Conservation (phyloP, 1,140 invertebrate genomes). For the Plodia interpunctella region DNA sequence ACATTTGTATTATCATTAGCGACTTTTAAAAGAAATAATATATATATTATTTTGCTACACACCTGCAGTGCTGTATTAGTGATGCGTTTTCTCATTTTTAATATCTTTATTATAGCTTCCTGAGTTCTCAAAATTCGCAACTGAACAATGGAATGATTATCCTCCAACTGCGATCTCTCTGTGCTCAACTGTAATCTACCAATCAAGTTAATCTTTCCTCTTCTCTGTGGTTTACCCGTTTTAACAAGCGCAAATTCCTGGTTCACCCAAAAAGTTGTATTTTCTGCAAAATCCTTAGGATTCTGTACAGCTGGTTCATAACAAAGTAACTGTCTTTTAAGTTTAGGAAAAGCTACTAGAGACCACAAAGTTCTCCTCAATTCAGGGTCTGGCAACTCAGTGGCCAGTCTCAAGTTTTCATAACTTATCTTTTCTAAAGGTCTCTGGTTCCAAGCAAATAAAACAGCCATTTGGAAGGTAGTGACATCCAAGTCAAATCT, state of each 20-base stretch:
- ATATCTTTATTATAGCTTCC: conserved; percentile 99
- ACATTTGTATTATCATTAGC: too few relatives aligned
- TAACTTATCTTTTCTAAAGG: conserved; percentile 94
- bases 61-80: conserved; percentile 94
- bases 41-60: conserved; percentile 9
- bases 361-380: conserved; percentile 98
- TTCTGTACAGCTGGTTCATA: conserved; percentile 88
- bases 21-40: too few relatives aligned
- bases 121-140: conserved; percentile 93
- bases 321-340: conserved; percentile 93
- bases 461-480: conserved; percentile 99
- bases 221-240: conserved; percentile 95
- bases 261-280: conserved; percentile 97
- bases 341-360: conserved; percentile 96
- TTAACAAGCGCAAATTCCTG: conserved; percentile 95
- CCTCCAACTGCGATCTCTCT: conserved; percentile 96
- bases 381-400: conserved; percentile 97
- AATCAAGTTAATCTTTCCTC: conserved; percentile 96
- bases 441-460: conserved; percentile 99
- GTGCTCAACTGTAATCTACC: conserved; percentile 96
- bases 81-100: conserved; percentile 98
- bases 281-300: conserved; percentile 96
- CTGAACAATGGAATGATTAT: conserved; percentile 98
- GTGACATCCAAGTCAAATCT: conserved; percentile 99
- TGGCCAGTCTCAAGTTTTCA: conserved; percentile 96